Evolutionary conservation across 2,888 invertebrate species (phyloP).

Genomic region (Tineola bisselliella): DNA sequence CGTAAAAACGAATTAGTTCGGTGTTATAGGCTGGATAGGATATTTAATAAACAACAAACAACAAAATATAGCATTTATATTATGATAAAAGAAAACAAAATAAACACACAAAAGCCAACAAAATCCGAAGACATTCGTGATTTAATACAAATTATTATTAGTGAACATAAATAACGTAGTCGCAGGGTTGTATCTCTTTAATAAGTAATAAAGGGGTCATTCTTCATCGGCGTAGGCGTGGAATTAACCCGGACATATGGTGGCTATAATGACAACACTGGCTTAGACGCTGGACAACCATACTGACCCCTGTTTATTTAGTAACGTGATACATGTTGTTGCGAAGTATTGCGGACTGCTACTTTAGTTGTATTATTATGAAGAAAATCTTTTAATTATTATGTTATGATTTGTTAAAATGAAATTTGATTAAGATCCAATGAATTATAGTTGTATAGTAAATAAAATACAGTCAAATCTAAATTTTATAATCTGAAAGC

Average conservation of each 20-base stretch:
- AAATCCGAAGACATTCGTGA: conserved; percentile 60
- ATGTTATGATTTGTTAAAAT: too few species aligned
- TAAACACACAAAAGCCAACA: not conserved
- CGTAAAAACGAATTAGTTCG: too few species aligned
- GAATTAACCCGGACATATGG: conserved; percentile 60
- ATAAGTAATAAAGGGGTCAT: conserved; percentile 69
- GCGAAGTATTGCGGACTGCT: too few species aligned
- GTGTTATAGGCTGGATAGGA: too few species aligned
- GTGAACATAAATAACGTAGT: conserved; percentile 62
- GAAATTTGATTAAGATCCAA: too few species aligned
- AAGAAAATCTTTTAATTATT: too few species aligned
- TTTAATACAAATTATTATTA: conserved; percentile 70
- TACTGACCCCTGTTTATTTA: not conserved
- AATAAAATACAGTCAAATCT: too few species aligned
- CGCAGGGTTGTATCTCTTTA: conserved; percentile 49
- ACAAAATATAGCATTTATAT: too few species aligned
- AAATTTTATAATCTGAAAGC: too few species aligned
- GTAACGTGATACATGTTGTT: not conserved
- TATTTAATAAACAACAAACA: too few species aligned
- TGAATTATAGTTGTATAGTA: too few species aligned
- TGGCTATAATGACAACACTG: conserved; percentile 19
- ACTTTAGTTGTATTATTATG: too few species aligned
- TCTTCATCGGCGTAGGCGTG: conserved; percentile 40
- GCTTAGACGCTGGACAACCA: conserved; percentile 11
- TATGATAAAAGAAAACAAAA: conserved; percentile 19